Percentiles rank a stretch among this genome's conserved stretches.
phyloP scores from a whole-genome alignment of 2,113 vertebrate species.

The Protobothrops flavoviridis region DNA sequence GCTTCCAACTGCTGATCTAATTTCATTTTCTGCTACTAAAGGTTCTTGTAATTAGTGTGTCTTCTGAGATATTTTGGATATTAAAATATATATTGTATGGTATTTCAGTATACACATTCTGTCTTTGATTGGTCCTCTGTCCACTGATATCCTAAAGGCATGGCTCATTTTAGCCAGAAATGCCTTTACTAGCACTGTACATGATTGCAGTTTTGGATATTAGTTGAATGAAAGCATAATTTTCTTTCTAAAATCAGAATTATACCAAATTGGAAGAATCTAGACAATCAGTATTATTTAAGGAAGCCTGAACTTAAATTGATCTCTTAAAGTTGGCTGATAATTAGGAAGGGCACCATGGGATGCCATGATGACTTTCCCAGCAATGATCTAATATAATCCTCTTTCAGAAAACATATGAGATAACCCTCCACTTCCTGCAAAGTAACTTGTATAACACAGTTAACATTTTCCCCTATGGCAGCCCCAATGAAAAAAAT shows the following conservation, averaged over 20 bases:
- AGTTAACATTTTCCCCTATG: background rate
- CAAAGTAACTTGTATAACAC: background rate
- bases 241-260: background rate
- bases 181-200: background rate
- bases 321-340: background rate
- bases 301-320: background rate
- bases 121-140: background rate
- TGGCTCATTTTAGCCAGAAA: background rate
- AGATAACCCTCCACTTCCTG: background rate
- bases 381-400: background rate
- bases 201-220: background rate
- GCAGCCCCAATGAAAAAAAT: background rate
- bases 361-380: background rate
- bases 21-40: background rate
- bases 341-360: background rate
- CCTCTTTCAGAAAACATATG: background rate
- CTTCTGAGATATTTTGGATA: background rate
- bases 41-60: background rate
- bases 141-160: background rate
- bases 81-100: background rate
- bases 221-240: background rate
- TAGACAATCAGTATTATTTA: background rate
- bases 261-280: background rate
- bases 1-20: background rate
- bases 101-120: background rate